Conservation (phyloP, 2,113 vertebrate species). For the Ovibos moschatus region DNA sequence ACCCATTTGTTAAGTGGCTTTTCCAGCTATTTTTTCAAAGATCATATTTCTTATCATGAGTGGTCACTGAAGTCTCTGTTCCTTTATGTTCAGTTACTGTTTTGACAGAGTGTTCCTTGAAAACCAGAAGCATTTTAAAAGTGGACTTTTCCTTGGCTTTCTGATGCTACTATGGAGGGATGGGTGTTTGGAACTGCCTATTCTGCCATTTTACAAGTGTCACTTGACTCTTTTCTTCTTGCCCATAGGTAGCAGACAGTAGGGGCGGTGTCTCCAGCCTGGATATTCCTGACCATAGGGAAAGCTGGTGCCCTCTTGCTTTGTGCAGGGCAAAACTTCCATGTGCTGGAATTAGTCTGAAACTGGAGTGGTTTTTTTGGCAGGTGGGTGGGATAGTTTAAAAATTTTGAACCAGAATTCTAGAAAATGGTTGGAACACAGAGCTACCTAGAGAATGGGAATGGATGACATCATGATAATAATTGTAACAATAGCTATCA, state of each 20-base stretch:
- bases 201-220: not conserved
- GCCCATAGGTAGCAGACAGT: not conserved
- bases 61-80: not conserved
- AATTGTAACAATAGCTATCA: conserved; percentile 53
- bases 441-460: conserved; percentile 34
- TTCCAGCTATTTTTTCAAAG: conserved; percentile 33
- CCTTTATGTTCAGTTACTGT: conserved; percentile 5
- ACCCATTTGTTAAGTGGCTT: not conserved
- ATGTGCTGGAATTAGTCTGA: not conserved
- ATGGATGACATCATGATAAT: conserved; percentile 54
- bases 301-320: not conserved
- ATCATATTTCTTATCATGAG: not conserved
- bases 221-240: not conserved
- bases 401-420: conserved; percentile 18
- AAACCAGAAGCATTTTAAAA: not conserved
- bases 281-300: not conserved
- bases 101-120: conserved; percentile 15
- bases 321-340: not conserved
- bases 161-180: not conserved
- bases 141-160: not conserved
- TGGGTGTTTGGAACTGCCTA: not conserved
- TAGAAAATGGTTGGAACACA: conserved; percentile 52
- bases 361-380: not conserved
- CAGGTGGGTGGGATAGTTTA: not conserved
- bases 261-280: not conserved